Percentiles rank a stretch among this genome's conserved stretches.
Conservation (phyloP, 1,140 invertebrate genomes). For the Zophobas morio region DNA sequence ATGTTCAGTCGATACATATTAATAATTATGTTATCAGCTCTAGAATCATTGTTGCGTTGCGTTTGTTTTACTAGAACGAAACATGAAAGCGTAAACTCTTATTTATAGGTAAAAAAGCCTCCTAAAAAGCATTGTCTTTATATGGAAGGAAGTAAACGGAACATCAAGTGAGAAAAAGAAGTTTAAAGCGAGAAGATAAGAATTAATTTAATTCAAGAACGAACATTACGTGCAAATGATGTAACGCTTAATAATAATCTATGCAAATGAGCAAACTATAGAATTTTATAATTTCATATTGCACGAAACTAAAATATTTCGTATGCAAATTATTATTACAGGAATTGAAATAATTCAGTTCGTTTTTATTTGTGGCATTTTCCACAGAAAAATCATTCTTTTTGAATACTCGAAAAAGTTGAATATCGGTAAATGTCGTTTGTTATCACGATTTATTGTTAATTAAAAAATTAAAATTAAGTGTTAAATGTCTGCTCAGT, state of each 20-base stretch:
- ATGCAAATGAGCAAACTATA: constrained; percentile 1
- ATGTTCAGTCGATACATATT: neutral
- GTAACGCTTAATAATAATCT: constrained; percentile 17
- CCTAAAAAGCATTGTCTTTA: neutral
- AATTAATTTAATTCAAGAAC: constrained; percentile 20
- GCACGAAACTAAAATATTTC: neutral
- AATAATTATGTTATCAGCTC: neutral
- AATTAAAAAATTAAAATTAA: too few species aligned
- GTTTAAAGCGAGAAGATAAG: constrained; percentile 9
- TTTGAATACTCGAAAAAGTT: too few species aligned
- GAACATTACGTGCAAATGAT: constrained; percentile 28
- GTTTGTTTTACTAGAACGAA: neutral
- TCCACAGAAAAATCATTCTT: too few species aligned
- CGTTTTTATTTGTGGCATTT: too few species aligned
- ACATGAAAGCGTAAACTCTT: constrained; percentile 13
- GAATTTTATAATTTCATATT: neutral
- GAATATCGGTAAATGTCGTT: too few species aligned
- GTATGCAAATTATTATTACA: too few species aligned
- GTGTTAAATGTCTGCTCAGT: too few species aligned
- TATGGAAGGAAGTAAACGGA: neutral
- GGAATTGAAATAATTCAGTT: too few species aligned
- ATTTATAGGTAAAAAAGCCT: constrained; percentile 3
- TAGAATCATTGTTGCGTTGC: too few species aligned
- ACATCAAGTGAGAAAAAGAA: constrained; percentile 12
- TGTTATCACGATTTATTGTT: too few species aligned